Evolutionary conservation across 2,113 vertebrate species (phyloP).

Genomic region (Sorex araneus): DNA sequence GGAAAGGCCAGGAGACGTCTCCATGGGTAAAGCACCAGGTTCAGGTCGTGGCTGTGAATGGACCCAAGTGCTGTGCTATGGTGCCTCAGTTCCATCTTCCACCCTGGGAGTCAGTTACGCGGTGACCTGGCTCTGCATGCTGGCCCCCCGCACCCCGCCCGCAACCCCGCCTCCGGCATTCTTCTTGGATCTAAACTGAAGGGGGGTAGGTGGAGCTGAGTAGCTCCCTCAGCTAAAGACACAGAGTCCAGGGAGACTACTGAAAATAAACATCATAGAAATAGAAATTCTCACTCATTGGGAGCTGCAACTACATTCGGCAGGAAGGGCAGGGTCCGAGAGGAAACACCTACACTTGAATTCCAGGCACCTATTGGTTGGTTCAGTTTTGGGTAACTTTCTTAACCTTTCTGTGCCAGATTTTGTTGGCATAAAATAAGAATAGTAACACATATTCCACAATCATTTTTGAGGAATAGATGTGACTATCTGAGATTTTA

Average conservation of each 20-base stretch:
- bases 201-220: background rate
- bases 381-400: background rate
- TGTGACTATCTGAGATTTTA: background rate
- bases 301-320: background rate
- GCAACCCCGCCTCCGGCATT: background rate
- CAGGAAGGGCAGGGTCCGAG: background rate
- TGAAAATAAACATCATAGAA: background rate
- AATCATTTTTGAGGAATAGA: conserved; percentile 14
- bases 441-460: background rate
- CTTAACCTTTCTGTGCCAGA: background rate
- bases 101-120: too few relatives aligned
- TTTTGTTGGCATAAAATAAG: background rate
- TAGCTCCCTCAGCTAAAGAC: background rate
- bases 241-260: background rate
- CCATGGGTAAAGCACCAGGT: background rate
- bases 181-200: conserved; percentile 12
- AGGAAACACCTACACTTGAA: conserved; percentile 17
- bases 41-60: background rate
- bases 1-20: background rate
- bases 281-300: background rate
- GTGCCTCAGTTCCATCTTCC: background rate
- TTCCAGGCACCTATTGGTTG: background rate
- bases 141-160: too few relatives aligned
- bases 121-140: too few relatives aligned
- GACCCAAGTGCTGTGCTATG: background rate